Percentiles rank a stretch among this genome's conserved stretches.
These are phyloP conservation scores for Opisthograptis luteolata DNA, from an alignment of 2,888 invertebrate genomes.

Conservation along the genomic window DNA sequence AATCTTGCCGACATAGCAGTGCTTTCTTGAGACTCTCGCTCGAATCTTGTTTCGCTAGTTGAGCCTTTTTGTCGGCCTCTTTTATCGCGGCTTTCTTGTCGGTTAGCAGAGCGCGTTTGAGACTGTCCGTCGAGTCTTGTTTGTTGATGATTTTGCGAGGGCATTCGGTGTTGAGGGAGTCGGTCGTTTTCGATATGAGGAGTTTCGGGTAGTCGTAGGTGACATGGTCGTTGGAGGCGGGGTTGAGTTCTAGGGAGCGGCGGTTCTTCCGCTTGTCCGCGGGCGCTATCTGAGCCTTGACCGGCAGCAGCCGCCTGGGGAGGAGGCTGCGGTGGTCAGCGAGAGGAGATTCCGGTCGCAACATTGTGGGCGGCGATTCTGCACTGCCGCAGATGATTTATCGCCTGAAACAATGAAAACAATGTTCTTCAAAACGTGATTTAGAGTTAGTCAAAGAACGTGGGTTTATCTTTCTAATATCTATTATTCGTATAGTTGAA, in stretches of 20 bases:
- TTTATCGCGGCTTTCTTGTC: constrained; percentile 66
- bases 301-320: constrained; percentile 75
- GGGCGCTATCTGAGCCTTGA: constrained; percentile 76
- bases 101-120: constrained; percentile 70
- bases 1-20: constrained; percentile 70
- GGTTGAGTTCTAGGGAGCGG: constrained; percentile 78
- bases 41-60: constrained; percentile 70
- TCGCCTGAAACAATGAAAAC: constrained; percentile 68
- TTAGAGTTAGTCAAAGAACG: not conserved
- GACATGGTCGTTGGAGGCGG: constrained; percentile 64
- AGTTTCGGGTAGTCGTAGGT: constrained; percentile 78
- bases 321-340: constrained; percentile 82
- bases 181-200: constrained; percentile 79
- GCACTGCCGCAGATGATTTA: constrained; percentile 62
- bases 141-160: constrained; percentile 74
- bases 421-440: not conserved
- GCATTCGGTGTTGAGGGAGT: constrained; percentile 77
- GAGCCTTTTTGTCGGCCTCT: constrained; percentile 64
- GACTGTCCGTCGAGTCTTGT: constrained; percentile 76
- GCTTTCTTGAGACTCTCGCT: constrained; percentile 76
- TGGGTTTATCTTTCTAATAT: not conserved
- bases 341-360: constrained; percentile 82
- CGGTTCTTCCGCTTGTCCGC: constrained; percentile 77
- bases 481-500: not conserved
- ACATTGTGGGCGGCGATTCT: constrained; percentile 72